Conservation (phyloP, 2,113 vertebrate species). For the Notiomystis cincta region DNA sequence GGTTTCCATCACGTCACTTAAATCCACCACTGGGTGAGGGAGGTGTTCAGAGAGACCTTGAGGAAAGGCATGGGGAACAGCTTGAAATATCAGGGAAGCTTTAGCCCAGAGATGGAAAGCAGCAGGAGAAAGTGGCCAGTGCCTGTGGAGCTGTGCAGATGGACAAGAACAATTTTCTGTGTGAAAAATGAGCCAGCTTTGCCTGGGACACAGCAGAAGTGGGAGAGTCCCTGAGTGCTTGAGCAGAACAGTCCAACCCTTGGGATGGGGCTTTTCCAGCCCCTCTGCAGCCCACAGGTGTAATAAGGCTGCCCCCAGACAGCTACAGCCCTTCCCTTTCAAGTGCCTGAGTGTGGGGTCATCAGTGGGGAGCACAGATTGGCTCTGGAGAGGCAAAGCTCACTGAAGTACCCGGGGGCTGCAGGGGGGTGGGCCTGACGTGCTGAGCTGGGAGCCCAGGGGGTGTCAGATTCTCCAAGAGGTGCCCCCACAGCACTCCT, state of each 20-base stretch:
- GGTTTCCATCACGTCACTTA: rapidly evolving
- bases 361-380: rapidly evolving
- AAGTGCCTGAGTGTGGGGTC: rapidly evolving
- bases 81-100: background rate
- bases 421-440: background rate
- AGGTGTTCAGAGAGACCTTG: background rate
- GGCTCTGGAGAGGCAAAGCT: background rate
- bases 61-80: background rate
- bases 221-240: rapidly evolving
- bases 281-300: background rate
- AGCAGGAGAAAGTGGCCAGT: background rate
- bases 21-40: background rate
- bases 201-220: background rate
- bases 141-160: background rate
- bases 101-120: background rate
- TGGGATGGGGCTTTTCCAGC: background rate
- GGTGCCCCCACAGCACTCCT: background rate
- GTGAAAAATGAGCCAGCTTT: background rate
- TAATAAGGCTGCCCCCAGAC: background rate
- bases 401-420: rapidly evolving
- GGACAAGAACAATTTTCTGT: background rate
- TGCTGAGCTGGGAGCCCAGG: background rate
- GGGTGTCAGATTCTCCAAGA: background rate
- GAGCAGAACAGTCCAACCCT: background rate
- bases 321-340: background rate